Percentiles rank a stretch among this genome's conserved stretches.
Evolutionary conservation across 92 coral and sea anemone species (phyloP).

Genomic region (Bergia sp.): DNA sequence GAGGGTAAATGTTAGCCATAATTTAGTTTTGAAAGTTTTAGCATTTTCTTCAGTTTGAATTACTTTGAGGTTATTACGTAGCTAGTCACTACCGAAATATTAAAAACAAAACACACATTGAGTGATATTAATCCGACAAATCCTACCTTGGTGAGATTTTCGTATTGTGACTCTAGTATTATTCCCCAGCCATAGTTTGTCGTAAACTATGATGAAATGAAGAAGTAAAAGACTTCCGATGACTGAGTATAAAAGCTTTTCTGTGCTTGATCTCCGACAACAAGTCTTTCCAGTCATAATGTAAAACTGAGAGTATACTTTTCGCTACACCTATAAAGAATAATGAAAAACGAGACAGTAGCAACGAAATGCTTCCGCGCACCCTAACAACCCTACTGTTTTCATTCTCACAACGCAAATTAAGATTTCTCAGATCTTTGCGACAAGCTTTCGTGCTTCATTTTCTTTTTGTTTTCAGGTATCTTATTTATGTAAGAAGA

Average conservation of each 20-base stretch:
- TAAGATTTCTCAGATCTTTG: background rate
- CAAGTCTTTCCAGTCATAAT: background rate
- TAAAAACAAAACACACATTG: background rate
- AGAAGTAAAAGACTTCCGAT: background rate
- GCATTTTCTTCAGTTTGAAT: too few relatives aligned
- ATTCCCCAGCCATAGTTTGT: background rate
- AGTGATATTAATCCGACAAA: background rate
- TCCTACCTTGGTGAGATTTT: conserved; percentile 1
- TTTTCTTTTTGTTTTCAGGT: background rate
- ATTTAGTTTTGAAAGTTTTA: background rate
- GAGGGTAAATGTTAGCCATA: too few relatives aligned
- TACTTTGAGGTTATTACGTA: background rate
- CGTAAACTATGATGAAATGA: background rate
- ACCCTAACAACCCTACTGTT: background rate
- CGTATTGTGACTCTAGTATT: background rate
- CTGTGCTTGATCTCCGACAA: background rate
- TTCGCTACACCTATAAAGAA: background rate
- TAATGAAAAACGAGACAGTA: background rate
- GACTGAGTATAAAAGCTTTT: background rate
- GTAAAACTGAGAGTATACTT: background rate
- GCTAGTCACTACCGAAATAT: background rate
- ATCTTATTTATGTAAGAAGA: background rate
- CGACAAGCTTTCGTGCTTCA: background rate
- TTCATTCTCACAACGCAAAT: background rate
- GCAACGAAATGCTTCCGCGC: conserved; percentile 2